These are phyloP conservation scores for Haliclona indistincta DNA, from an alignment of 37 sponge, comb jelly and placozoan species.

Conservation along the genomic window DNA sequence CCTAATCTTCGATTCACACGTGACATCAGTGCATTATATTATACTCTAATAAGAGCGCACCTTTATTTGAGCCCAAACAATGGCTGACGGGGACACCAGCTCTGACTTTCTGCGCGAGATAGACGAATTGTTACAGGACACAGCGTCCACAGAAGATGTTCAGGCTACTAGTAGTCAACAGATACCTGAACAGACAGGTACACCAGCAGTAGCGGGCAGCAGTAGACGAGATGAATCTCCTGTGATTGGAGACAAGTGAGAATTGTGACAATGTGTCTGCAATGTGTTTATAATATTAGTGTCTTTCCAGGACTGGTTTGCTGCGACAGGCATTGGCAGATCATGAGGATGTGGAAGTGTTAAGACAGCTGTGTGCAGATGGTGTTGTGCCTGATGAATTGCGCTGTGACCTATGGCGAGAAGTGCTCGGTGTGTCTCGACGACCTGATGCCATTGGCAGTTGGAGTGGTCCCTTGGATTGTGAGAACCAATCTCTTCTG, in stretches of 20 bases:
- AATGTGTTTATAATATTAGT: background rate
- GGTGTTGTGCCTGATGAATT: conserved; percentile 51
- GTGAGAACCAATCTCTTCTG: conserved; percentile 61
- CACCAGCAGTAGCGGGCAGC: background rate
- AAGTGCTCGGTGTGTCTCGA: conserved; percentile 60
- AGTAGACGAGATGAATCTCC: background rate
- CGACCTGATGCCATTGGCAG: conserved; percentile 73
- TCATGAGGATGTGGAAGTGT: conserved; percentile 50
- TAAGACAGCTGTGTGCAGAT: conserved; percentile 36
- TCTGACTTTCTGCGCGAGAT: conserved; percentile 66
- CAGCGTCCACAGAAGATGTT: background rate
- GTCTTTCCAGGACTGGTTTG: conserved; percentile 9
- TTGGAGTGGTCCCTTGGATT: conserved; percentile 80
- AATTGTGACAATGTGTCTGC: background rate
- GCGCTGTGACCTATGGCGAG: conserved; percentile 71
- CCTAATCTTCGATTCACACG: conserved; percentile 10
- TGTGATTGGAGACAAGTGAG: background rate
- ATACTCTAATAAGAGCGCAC: conserved; percentile 11
- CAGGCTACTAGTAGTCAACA: background rate
- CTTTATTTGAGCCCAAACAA: background rate
- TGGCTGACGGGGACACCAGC: background rate
- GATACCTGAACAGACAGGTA: too few species aligned
- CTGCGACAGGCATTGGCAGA: conserved; percentile 43
- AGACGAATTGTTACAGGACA: conserved; percentile 47
- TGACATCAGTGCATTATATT: background rate